Percentiles rank a stretch among this genome's conserved stretches.
phyloP scores from a whole-genome alignment of 2,888 invertebrate genomes.

The Heliothis peltigera region DNA sequence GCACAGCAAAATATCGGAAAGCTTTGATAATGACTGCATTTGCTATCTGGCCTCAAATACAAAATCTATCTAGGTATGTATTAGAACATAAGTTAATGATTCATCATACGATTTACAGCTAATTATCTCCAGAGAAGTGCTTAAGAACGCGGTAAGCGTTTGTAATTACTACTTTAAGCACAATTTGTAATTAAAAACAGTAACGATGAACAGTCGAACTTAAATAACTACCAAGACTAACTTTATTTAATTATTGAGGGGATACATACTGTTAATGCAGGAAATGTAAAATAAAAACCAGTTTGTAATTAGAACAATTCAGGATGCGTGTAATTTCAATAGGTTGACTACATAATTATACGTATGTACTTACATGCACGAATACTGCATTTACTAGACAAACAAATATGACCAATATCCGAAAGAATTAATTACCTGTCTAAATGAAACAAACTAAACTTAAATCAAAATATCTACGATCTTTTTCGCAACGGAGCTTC shows the following conservation, averaged over 20 bases:
- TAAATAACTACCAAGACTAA: background rate
- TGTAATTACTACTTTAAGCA: conserved; percentile 9
- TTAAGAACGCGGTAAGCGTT: conserved; percentile 1
- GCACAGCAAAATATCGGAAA: no score
- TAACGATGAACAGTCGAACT: background rate
- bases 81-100: background rate
- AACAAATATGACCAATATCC: background rate
- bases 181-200: conserved; percentile 6
- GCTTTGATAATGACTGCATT: no score
- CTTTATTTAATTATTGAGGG: background rate
- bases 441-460: background rate
- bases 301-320: background rate
- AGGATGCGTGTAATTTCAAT: background rate
- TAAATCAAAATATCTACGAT: background rate
- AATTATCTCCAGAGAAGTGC: conserved; percentile 9
- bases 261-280: background rate
- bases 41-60: background rate
- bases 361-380: no score
- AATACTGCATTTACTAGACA: background rate
- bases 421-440: conserved; percentile 4
- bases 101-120: conserved; percentile 17
- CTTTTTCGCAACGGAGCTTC: conserved; percentile 5
- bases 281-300: background rate
- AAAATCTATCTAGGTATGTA: no score
- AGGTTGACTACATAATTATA: background rate